phyloP scores from a whole-genome alignment of 53 echinoderm and acorn worm genomes.

The Holothuria leucospilota region DNA sequence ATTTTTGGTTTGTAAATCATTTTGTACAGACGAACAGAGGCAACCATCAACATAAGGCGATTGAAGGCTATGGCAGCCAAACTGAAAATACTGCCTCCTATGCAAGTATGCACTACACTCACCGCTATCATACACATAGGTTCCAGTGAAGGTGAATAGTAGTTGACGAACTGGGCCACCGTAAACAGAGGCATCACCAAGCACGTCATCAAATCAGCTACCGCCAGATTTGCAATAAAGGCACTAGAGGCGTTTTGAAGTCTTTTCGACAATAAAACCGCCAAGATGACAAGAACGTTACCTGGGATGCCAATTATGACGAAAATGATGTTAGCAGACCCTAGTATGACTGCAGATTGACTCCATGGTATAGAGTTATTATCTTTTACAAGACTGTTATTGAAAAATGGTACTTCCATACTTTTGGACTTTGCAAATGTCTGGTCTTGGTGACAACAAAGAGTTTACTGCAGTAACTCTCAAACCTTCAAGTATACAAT shows the following conservation, averaged over 20 bases:
- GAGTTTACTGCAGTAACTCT: no score
- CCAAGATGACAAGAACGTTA: neutral
- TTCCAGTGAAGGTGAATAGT: neutral
- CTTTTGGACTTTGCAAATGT: no score
- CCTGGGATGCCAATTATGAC: neutral
- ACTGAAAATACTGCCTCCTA: slow-evolving; percentile 25
- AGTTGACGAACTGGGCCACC: neutral
- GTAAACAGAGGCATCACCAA: neutral
- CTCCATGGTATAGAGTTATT: neutral
- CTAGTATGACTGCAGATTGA: slow-evolving; percentile 1
- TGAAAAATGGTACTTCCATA: no score
- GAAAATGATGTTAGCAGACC: neutral
- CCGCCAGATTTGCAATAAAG: slow-evolving; percentile 16
- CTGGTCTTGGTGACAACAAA: no score
- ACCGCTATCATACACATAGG: neutral
- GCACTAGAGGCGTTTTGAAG: neutral
- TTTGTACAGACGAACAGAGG: neutral
- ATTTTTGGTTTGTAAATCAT: neutral
- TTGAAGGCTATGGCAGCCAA: slow-evolving; percentile 26
- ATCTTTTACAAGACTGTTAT: neutral
- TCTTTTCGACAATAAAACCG: slow-evolving; percentile 8
- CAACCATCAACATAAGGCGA: neutral
- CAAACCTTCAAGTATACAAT: no score
- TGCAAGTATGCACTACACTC: slow-evolving; percentile 4
- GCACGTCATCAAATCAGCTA: slow-evolving; percentile 28